Conservation (phyloP, 2,888 invertebrate species). For the Drosophila macrospina region DNA sequence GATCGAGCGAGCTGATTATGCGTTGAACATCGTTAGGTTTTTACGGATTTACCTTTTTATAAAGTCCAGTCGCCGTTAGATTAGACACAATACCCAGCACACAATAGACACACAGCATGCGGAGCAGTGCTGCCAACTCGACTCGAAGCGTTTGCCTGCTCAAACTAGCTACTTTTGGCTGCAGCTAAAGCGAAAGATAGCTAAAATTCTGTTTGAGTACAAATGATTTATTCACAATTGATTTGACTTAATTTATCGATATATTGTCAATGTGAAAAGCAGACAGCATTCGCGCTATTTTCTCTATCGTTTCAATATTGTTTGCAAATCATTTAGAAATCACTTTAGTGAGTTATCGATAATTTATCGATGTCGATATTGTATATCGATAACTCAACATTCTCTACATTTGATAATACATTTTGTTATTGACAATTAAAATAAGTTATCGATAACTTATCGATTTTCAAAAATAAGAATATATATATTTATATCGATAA, state of each 20-base stretch:
- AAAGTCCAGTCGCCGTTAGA: slow-evolving; percentile 19
- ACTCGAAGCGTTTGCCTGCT: no score
- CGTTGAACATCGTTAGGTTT: slow-evolving; percentile 56
- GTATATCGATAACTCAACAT: background rate
- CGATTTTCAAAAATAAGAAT: no score
- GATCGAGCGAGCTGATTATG: slow-evolving; percentile 55
- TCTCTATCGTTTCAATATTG: no score
- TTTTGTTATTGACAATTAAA: no score
- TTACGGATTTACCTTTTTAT: slow-evolving; percentile 15
- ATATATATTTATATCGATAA: no score
- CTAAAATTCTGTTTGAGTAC: background rate
- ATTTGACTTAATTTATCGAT: no score
- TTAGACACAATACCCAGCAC: background rate
- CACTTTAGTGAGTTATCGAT: background rate
- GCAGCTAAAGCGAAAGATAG: background rate
- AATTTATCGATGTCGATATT: background rate
- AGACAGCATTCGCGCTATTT: no score
- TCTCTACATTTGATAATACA: no score
- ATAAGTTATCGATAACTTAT: background rate
- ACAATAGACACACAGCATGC: background rate
- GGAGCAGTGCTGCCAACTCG: slow-evolving; percentile 1
- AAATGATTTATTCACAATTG: background rate
- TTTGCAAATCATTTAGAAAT: no score
- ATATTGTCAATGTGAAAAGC: no score
- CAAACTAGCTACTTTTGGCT: background rate